These are phyloP conservation scores for Gymnocephalus cernua DNA, from an alignment of 2,113 vertebrate genomes.

Conservation along the genomic window DNA sequence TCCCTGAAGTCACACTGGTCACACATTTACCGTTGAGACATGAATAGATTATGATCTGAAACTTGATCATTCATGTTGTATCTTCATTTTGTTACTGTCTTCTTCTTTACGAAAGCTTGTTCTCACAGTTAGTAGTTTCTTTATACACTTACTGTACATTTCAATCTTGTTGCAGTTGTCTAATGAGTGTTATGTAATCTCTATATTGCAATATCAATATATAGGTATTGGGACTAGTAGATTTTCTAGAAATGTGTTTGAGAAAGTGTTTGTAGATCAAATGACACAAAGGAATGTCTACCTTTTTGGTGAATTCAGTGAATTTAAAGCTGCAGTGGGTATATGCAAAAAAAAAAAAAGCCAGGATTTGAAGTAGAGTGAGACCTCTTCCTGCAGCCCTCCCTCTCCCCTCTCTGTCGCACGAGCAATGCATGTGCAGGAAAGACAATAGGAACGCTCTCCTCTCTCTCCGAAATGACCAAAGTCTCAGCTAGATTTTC, in stretches of 20 bases:
- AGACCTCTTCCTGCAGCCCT: no score
- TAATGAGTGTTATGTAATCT: not conserved
- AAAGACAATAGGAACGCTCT: no score
- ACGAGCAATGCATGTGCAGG: no score
- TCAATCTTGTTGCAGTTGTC: not conserved
- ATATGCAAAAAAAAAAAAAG: no score
- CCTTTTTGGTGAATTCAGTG: not conserved
- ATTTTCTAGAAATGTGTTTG: not conserved
- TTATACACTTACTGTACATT: no score
- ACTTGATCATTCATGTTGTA: not conserved
- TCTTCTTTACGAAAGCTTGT: not conserved
- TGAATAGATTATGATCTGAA: slow-evolving; percentile 12
- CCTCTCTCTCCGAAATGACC: no score
- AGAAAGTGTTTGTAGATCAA: not conserved
- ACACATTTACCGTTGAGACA: slow-evolving; percentile 49
- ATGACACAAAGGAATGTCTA: not conserved
- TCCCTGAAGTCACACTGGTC: no score
- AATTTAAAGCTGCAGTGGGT: not conserved
- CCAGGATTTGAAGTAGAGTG: no score
- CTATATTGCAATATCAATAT: not conserved
- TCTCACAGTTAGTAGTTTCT: not conserved
- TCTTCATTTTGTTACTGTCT: not conserved
- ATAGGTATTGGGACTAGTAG: not conserved
- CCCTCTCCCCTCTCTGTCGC: no score
- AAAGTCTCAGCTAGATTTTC: no score